These are phyloP conservation scores for Pyrrhia umbra DNA, from an alignment of 2,888 invertebrate species.

Conservation along the genomic window DNA sequence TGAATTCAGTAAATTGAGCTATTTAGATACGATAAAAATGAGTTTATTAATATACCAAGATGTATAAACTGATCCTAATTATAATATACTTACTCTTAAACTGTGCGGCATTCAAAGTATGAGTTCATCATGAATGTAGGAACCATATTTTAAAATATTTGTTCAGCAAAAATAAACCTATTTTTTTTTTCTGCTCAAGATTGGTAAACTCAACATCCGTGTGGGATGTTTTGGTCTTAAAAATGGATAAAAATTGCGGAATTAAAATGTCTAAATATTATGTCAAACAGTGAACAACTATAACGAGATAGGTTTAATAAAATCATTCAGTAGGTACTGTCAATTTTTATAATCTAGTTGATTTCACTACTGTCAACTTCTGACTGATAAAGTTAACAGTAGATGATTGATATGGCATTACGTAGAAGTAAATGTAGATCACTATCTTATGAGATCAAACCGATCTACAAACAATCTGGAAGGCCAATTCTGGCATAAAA, in stretches of 20 bases:
- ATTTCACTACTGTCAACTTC: constrained; percentile 9
- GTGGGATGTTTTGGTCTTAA: constrained; percentile 7
- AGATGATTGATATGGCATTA: constrained; percentile 37
- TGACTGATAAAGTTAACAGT: constrained; percentile 15
- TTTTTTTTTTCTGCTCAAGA: background rate
- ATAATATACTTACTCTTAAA: background rate
- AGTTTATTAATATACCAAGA: background rate
- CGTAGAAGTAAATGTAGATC: constrained; percentile 13
- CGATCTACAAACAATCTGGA: background rate
- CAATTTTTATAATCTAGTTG: background rate
- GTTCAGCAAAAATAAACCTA: background rate
- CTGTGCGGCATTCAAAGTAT: background rate
- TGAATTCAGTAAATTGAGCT: constrained; percentile 11
- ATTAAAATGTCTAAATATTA: constrained; percentile 8
- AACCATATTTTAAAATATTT: background rate
- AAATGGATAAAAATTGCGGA: constrained; percentile 33
- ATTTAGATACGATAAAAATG: constrained; percentile 11
- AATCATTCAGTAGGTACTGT: constrained; percentile 6
- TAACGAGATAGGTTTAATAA: constrained; percentile 16
- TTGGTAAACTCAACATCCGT: constrained; percentile 10
- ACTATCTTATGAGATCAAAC: constrained; percentile 19
- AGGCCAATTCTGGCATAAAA: too few species aligned
- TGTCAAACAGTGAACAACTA: constrained; percentile 15
- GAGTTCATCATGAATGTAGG: background rate
- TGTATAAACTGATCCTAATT: background rate